Conservation (phyloP, 2,113 vertebrate species). For the Gulo gulo region DNA sequence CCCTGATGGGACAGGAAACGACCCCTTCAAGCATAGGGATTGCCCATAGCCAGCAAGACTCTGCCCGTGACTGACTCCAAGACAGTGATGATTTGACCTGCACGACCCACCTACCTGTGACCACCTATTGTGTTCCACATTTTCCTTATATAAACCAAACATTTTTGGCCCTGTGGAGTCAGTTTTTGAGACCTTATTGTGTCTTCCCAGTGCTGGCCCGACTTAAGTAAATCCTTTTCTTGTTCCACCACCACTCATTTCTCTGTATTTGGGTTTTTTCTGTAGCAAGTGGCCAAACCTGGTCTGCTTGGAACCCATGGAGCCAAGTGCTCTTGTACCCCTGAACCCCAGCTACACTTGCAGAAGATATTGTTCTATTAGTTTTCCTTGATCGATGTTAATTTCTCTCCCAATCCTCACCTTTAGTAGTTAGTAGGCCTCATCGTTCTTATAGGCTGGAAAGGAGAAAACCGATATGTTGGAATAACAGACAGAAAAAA, state of each 20-base stretch:
- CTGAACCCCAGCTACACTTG: background rate
- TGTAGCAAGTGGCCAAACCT: background rate
- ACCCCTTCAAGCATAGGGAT: background rate
- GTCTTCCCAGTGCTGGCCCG: background rate
- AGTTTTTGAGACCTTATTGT: background rate
- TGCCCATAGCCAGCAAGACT: background rate
- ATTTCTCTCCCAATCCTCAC: background rate
- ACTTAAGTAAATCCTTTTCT: background rate
- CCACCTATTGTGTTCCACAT: background rate
- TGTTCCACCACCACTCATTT: background rate
- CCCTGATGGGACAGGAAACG: background rate
- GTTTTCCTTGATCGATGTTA: background rate
- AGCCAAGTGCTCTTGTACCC: background rate
- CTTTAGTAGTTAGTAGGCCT: background rate
- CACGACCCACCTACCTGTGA: background rate
- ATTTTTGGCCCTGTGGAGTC: background rate
- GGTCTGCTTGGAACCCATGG: background rate
- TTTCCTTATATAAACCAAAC: background rate
- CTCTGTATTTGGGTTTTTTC: background rate
- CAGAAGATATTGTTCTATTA: background rate
- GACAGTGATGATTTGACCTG: background rate
- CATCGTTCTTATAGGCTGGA: background rate
- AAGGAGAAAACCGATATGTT: background rate
- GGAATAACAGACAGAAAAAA: slow-evolving; percentile 11
- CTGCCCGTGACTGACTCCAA: background rate